Evolutionary conservation across 35 echinoderm and acorn worm genomes (phyloP).

Genomic region (Acanthaster planci): DNA sequence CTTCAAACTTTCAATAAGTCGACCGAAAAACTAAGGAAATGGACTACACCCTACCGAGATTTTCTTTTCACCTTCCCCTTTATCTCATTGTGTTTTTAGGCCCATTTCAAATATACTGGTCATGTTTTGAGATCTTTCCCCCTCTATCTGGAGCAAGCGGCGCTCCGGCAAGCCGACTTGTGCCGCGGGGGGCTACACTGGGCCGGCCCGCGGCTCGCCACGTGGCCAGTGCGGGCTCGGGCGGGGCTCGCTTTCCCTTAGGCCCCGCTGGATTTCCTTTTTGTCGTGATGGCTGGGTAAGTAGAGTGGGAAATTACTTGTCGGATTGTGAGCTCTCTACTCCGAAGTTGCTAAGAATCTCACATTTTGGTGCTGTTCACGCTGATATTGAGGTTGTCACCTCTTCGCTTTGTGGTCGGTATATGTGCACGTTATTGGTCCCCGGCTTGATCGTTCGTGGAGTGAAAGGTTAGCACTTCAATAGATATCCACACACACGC

Average conservation of each 20-base stretch:
- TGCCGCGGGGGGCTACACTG: not conserved
- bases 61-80: not conserved
- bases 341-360: constrained; percentile 19
- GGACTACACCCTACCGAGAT: too few relatives aligned
- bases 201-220: constrained; percentile 7
- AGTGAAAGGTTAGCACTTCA: constrained; percentile 8
- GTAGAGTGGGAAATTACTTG: constrained; percentile 15
- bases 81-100: constrained; percentile 12
- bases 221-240: not conserved
- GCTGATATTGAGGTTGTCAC: not conserved
- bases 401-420: not conserved
- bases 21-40: too few relatives aligned
- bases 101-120: not conserved
- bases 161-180: not conserved
- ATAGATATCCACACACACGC: not conserved
- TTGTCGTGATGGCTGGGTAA: not conserved
- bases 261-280: too few relatives aligned
- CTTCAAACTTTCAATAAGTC: too few relatives aligned
- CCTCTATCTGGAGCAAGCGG: not conserved
- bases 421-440: not conserved
- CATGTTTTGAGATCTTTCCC: not conserved
- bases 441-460: not conserved
- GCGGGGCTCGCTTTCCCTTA: not conserved
- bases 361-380: not conserved
- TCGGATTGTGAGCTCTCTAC: not conserved